Base-by-base conservation (phyloP, 2,113 vertebrate genomes). In the Pycnonotus jocosus region DNA sequence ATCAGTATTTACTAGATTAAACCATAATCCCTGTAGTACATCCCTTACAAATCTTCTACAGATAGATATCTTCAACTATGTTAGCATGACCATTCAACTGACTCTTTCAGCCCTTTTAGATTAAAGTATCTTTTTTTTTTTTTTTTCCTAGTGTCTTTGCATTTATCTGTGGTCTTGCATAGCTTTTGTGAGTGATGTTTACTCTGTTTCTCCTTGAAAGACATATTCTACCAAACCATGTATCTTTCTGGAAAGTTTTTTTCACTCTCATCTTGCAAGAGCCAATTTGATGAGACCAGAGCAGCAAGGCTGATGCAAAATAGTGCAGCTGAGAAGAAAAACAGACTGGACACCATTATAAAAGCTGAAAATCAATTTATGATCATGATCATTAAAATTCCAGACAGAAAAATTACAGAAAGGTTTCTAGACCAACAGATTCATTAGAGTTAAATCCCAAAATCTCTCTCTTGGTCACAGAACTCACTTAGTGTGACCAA, bases 1-100 rank as follows among this genome's bases (percentile, higher is more conserved):
- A 84, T 81, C 76, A 69, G 76, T 86, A 57, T 87, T 94, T 70
- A 87, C 25, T 58, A 81, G 94, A 92, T 97, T 94, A 92, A 96
- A 86, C 28, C 33, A n/a, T 94, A 93, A 96, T 96, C 92, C 79
- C 53, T 68, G 28, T 38, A 61, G 91, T 88, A 95, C 78, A 90
- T 94, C 78, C 92, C 11, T 10, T 90, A 68, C 79, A 86, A 94
- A 90, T 94, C 87, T 92, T 94, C 90, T 86, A 78, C 27, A 25
- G 35, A 60, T 44, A 90, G 64, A 71, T 88, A 81, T 86, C 76
- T 95, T 93, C 45, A 85, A 78, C 50, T 68, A 22, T 14, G 8
- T 83, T 65, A 96, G 64, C 74, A 45, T 92, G 54, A 80, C 74
- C 25, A 2, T 48, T 84, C 50, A 88, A 69, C 15, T 57, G 19